Evolutionary conservation across 2,113 vertebrate species (phyloP).

Genomic region (Lonchura striata): DNA sequence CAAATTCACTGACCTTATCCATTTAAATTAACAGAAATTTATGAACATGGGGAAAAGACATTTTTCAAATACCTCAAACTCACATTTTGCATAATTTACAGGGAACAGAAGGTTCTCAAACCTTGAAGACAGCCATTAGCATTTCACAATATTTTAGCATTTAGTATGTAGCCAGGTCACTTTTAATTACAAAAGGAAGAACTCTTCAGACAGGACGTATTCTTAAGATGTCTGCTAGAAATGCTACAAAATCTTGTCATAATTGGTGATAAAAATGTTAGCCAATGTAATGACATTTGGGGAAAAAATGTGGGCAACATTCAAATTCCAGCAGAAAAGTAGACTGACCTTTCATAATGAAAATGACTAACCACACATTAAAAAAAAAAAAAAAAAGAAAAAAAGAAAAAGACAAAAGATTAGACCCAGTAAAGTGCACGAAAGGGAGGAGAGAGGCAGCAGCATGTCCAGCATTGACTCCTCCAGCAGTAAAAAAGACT

Average conservation of each 20-base stretch:
- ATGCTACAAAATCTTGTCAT: conserved; percentile 41
- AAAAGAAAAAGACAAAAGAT: neutral
- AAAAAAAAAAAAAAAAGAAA: neutral
- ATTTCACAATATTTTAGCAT: conserved; percentile 12
- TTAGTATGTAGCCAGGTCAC: neutral
- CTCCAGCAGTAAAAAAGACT: neutral
- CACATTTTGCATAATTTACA: neutral
- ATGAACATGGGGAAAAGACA: neutral
- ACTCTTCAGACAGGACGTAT: conserved; percentile 27
- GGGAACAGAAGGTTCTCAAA: conserved; percentile 17
- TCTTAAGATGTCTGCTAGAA: conserved; percentile 9
- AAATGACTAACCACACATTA: conserved; percentile 27
- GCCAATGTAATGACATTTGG: conserved; percentile 53
- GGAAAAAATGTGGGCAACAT: conserved; percentile 51
- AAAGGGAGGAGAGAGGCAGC: neutral
- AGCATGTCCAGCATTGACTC: neutral
- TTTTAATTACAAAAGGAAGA: conserved; percentile 24
- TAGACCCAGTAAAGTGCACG: neutral
- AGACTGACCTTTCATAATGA: conserved; percentile 54
- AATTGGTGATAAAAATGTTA: conserved; percentile 47
- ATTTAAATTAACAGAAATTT: neutral
- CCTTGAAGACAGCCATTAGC: neutral
- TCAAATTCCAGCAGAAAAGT: conserved; percentile 48
- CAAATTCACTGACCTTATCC: neutral
- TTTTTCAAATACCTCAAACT: conserved; percentile 6